A percentile compares a stretch with the other conserved stretches of the same genome.
These are phyloP conservation scores for Amphiprion ocellaris DNA, from an alignment of 2,113 vertebrate genomes.

Conservation along the genomic window DNA sequence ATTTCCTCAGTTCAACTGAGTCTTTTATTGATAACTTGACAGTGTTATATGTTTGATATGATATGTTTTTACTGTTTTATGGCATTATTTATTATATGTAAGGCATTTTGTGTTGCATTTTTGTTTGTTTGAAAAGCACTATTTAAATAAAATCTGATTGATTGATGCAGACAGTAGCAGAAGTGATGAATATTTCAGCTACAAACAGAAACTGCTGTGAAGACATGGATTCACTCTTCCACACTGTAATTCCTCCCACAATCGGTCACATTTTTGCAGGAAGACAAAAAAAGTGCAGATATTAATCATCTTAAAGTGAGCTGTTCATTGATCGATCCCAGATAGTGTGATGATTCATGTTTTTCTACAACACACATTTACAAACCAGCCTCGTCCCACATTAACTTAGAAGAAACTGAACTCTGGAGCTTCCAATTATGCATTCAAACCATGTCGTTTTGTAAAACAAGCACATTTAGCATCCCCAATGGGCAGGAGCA, in stretches of 20 bases:
- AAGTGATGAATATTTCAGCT: constrained; percentile 23
- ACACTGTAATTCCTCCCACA: not conserved
- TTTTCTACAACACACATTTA: not conserved
- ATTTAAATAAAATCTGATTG: no score
- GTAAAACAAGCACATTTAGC: constrained; percentile 70
- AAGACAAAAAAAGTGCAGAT: no score
- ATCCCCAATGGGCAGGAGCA: constrained; percentile 40
- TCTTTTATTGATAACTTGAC: no score
- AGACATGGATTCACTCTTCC: not conserved
- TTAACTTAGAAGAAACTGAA: not conserved
- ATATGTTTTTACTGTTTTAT: no score
- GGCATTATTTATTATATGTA: no score
- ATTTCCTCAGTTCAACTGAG: no score
- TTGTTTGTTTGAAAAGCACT: no score
- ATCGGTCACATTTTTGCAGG: not conserved
- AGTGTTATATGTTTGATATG: no score
- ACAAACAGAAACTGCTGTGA: not conserved
- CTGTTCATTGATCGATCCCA: not conserved
- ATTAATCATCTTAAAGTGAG: no score
- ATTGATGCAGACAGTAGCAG: not conserved
- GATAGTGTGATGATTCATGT: not conserved
- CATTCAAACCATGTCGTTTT: constrained; percentile 59
- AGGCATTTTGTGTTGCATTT: no score
- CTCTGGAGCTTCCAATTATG: constrained; percentile 24
- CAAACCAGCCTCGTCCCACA: not conserved